phyloP scores from a whole-genome alignment of 2,797 vertebrate species.

The Propithecus perrieri region DNA sequence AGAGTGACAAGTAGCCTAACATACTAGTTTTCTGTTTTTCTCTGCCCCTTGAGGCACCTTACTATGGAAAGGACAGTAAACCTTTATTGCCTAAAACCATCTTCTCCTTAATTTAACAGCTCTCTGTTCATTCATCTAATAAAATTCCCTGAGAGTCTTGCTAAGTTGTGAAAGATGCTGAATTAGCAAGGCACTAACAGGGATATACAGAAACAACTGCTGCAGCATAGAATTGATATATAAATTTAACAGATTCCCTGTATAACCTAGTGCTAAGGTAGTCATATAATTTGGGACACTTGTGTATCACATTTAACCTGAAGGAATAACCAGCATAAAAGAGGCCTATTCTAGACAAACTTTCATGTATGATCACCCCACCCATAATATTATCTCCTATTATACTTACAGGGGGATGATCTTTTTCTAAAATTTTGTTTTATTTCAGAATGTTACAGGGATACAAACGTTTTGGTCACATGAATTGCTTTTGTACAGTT shows the following conservation, averaged over 20 bases:
- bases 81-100: not conserved
- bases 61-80: not conserved
- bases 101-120: slow-evolving; percentile 15
- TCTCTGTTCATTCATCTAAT: not conserved
- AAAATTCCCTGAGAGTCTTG: not conserved
- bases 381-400: not conserved
- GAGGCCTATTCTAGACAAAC: not conserved
- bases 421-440: no score
- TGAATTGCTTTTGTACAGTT: no score
- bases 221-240: not conserved
- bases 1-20: not conserved
- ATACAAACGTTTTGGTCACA: no score
- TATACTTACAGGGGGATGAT: no score
- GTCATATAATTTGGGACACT: not conserved
- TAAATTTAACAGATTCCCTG: not conserved
- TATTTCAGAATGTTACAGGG: no score
- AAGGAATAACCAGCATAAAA: not conserved
- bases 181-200: not conserved
- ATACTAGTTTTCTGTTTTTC: not conserved
- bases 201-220: not conserved
- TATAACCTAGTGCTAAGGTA: not conserved
- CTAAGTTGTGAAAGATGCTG: not conserved
- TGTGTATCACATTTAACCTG: not conserved
- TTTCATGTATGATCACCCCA: not conserved
- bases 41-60: not conserved